Percentiles rank a stretch among this genome's conserved stretches.
Evolutionary conservation across 2,888 invertebrate genomes (phyloP).

Genomic region (Orthosia gothica): DNA sequence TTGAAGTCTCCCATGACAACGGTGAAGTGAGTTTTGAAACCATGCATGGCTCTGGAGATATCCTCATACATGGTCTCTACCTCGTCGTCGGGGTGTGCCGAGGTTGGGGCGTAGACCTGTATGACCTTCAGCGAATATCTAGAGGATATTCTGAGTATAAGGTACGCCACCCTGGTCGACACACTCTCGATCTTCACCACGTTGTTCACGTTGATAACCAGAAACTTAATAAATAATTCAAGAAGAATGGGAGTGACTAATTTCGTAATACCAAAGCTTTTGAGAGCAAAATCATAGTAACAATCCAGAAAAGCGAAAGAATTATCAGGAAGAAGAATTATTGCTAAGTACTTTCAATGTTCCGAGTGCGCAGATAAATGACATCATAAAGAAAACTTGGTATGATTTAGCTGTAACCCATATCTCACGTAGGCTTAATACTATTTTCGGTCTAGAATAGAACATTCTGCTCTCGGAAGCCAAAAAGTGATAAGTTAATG

Average conservation of each 20-base stretch:
- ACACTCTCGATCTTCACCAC: too few species aligned
- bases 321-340: slow-evolving; percentile 41
- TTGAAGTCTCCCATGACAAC: too few species aligned
- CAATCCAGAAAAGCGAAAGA: slow-evolving; percentile 31
- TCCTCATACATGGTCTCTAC: too few species aligned
- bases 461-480: too few species aligned
- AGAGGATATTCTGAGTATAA: too few species aligned
- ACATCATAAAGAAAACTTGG: slow-evolving; percentile 48
- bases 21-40: too few species aligned
- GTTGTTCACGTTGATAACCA: neutral
- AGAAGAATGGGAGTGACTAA: neutral
- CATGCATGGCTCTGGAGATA: too few species aligned
- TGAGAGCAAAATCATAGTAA: slow-evolving; percentile 22
- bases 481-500: too few species aligned
- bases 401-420: slow-evolving; percentile 31
- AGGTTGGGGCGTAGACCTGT: too few species aligned
- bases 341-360: slow-evolving; percentile 50
- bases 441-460: slow-evolving; percentile 26
- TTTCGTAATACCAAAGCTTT: slow-evolving; percentile 9
- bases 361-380: slow-evolving; percentile 47
- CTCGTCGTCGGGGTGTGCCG: too few species aligned
- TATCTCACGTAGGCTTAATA: slow-evolving; percentile 20
- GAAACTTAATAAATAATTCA: slow-evolving; percentile 6
- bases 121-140: too few species aligned
- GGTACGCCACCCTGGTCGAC: too few species aligned